phyloP scores from a whole-genome alignment of 2,888 invertebrate genomes.

The Clistopyga incitator region DNA sequence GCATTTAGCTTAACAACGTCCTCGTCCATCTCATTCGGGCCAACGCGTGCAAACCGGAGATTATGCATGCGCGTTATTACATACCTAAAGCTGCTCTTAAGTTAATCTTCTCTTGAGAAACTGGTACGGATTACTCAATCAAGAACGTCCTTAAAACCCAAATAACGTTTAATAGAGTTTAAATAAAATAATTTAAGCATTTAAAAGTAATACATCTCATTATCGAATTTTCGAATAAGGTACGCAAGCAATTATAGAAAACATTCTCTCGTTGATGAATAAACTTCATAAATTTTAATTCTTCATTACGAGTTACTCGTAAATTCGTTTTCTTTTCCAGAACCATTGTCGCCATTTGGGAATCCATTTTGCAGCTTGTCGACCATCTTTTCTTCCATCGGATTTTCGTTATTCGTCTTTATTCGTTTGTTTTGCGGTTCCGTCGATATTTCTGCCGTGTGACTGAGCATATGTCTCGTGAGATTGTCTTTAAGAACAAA shows the following conservation, averaged over 20 bases:
- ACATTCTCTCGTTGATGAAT: background rate
- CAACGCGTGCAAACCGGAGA: background rate
- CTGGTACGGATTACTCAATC: background rate
- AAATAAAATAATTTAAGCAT: background rate
- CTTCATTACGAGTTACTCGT: background rate
- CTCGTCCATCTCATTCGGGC: constrained; percentile 3
- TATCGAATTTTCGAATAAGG: background rate
- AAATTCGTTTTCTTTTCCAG: background rate
- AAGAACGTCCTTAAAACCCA: background rate
- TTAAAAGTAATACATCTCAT: background rate
- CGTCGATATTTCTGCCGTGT: background rate
- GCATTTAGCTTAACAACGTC: background rate
- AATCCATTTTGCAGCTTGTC: background rate
- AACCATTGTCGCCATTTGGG: background rate
- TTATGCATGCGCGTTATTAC: constrained; percentile 8
- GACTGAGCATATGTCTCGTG: constrained; percentile 35
- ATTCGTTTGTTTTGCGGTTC: constrained; percentile 29
- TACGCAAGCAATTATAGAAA: background rate
- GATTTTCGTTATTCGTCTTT: constrained; percentile 3
- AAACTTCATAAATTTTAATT: background rate
- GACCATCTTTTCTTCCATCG: too few species aligned
- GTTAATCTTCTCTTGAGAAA: background rate
- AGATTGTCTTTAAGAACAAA: constrained; percentile 57
- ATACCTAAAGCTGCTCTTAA: background rate
- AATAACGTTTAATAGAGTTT: background rate